Base-by-base conservation (phyloP, 2,113 vertebrate genomes). In the Clarias magur region DNA sequence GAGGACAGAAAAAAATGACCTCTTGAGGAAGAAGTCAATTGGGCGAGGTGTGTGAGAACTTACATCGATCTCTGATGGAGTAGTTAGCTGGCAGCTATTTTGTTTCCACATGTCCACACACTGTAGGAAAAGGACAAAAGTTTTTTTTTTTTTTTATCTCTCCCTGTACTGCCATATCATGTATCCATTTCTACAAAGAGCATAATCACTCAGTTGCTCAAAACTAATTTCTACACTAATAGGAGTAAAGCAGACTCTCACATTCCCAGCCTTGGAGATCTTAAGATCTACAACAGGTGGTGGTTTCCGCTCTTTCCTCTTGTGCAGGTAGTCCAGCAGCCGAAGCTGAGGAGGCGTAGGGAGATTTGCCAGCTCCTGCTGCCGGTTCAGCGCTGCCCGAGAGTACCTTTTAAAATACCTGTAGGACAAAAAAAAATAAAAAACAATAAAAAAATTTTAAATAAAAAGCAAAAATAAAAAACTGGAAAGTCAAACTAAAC, bases 91-190 rank as follows among this genome's bases (percentile, higher is more conserved):
- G 93, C 96, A 99, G 91, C 95, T 96, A 89, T 92, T 98, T 91
- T 96, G 97, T 90, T 97, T 98, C 98, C 98, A 99, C 96, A 98
- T 98, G 94, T 99, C 98, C 38, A 99, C 97, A 86, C 97, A 98
- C 98, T 99, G 89, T 59, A 76, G 65, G 63, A 2, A 65, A 9
- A 83, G 9, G 1, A 60, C 68, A 85, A 73, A 42, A 38, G 19
- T 0, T 34, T 59, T 68, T 30, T 59, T 34, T 56, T 54, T 53
- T 79, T 15, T 30, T 17, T 17, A 56, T 79, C 23, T 56, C 12
- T 53, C 15, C 6, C 48, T 54, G 25, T 54, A 25, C 48, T 76
- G 42, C 42, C 68, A 54, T 5, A 3, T 56, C 3, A 53, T 3
- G 48, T 56, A 16, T 13, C 59, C 15, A 34, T 15, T 42, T 53